A percentile compares a stretch with the other conserved stretches of the same genome.
These are phyloP conservation scores for Nebria brevicollis DNA, from an alignment of 2,888 invertebrate species.

Conservation along the genomic window DNA sequence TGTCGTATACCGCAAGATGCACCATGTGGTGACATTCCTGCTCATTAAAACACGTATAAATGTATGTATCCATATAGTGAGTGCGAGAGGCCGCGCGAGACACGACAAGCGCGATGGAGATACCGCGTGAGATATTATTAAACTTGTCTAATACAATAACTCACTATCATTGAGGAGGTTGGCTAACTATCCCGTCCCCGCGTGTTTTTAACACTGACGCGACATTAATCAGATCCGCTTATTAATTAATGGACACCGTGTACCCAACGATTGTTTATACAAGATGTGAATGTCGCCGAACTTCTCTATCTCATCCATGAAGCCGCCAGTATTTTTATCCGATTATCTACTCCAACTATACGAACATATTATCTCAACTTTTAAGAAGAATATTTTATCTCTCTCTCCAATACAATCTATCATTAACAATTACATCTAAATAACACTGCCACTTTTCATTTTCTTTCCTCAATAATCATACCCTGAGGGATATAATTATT, in stretches of 20 bases:
- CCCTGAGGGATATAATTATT: too few relatives aligned
- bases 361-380: neutral
- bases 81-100: neutral
- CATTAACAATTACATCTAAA: too few relatives aligned
- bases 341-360: neutral
- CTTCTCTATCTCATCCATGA: neutral
- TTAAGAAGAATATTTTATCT: neutral
- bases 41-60: conserved; percentile 31
- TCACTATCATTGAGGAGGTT: conserved; percentile 46
- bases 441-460: too few relatives aligned
- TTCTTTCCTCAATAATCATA: too few relatives aligned
- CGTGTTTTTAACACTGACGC: conserved; percentile 45
- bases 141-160: conserved; percentile 46
- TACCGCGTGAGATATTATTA: conserved; percentile 41
- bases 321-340: neutral
- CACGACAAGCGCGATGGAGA: conserved; percentile 8
- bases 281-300: conserved; percentile 7
- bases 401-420: neutral
- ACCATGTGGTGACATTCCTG: conserved; percentile 41
- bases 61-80: conserved; percentile 2
- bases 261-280: conserved; percentile 40
- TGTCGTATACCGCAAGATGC: conserved; percentile 29
- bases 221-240: conserved; percentile 43
- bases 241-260: conserved; percentile 44
- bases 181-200: conserved; percentile 42